Evolutionary conservation across 2,113 vertebrate species (phyloP), one percentile per base, ranked within the genome.

Genomic region (Taxidea taxus): DNA sequence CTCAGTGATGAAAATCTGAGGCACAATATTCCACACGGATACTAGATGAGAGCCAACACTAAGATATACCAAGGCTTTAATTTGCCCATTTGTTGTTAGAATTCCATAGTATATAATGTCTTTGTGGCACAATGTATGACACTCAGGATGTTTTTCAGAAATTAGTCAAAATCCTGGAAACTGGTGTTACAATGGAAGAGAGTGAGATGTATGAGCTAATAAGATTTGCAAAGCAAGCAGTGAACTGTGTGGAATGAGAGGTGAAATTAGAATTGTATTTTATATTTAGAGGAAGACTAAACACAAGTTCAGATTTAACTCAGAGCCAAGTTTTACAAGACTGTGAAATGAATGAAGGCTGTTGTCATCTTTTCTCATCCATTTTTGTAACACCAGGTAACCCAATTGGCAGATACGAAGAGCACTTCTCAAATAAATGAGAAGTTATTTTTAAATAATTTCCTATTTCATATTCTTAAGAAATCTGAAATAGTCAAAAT

Each of bases 221-320:
- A 96, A 51, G 15, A 2, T 0, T 66, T 84, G 7, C 6, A 3
- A 6, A 12, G 42, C 9, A 62, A 90, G 1, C 25, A 47, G 29
- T 64, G 51, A 66, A 6, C 16, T 96, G 1, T 54, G 20, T 86
- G 20, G 80, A 89, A 72, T 86, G 10, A 87, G 9, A 77, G 16
- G n/a, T n/a, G 47, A 91, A 93, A 83, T 82, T 80, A 20, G 13
- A 37, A 86, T 96, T 94, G 39, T 95, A 81, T 77, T 90, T 87
- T 81, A 23, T 89, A 87, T 49, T 81, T 60, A 91, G 21, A 93
- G 8, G 39, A 23, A 47, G 18, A 20, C 3, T 49, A 92, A 90
- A 68, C 9, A 91, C 4, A 66, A 42, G 31, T 47, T n/a, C 34
- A 82, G 47, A 82, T 78, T 96, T 72, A 90, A 91, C n/a, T 94